Evolutionary conservation across 2,888 invertebrate genomes (phyloP).

Genomic region (Baccha elongata): DNA sequence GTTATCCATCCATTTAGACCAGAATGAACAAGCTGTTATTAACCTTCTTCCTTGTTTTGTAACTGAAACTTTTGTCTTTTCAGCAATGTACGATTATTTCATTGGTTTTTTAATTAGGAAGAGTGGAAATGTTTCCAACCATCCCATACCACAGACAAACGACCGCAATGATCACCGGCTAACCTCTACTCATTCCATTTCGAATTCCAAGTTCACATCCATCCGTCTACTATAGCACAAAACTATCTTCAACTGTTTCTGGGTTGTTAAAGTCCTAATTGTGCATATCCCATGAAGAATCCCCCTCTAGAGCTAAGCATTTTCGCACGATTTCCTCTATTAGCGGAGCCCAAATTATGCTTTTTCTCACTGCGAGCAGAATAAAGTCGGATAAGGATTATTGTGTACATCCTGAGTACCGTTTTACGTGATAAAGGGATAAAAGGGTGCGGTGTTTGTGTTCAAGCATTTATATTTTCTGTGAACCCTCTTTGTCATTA

Average conservation of each 20-base stretch:
- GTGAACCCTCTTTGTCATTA: neutral
- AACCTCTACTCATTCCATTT: neutral
- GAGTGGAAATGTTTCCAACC: slow-evolving; percentile 54
- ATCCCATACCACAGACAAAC: slow-evolving; percentile 31
- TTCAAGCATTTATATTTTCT: slow-evolving; percentile 2
- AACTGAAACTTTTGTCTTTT: neutral
- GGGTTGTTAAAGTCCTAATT: slow-evolving; percentile 67
- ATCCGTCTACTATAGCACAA: slow-evolving; percentile 18
- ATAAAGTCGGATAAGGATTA: slow-evolving; percentile 47
- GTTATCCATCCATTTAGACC: neutral
- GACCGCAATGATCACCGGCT: slow-evolving; percentile 48
- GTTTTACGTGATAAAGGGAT: neutral
- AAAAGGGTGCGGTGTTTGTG: neutral
- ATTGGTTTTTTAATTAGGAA: slow-evolving; percentile 60
- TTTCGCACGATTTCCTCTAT: slow-evolving; percentile 72
- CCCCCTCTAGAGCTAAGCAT: slow-evolving; percentile 46
- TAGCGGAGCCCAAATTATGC: slow-evolving; percentile 65
- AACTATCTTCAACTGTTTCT: slow-evolving; percentile 63
- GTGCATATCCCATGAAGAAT: slow-evolving; percentile 65
- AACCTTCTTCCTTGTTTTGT: neutral
- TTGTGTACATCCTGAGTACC: slow-evolving; percentile 30
- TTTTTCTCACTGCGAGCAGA: slow-evolving; percentile 25
- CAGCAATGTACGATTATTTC: slow-evolving; percentile 25
- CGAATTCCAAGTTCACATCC: neutral
- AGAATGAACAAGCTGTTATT: neutral